Conservation (phyloP, 2,888 invertebrate species). For the Campoplex capitator region DNA sequence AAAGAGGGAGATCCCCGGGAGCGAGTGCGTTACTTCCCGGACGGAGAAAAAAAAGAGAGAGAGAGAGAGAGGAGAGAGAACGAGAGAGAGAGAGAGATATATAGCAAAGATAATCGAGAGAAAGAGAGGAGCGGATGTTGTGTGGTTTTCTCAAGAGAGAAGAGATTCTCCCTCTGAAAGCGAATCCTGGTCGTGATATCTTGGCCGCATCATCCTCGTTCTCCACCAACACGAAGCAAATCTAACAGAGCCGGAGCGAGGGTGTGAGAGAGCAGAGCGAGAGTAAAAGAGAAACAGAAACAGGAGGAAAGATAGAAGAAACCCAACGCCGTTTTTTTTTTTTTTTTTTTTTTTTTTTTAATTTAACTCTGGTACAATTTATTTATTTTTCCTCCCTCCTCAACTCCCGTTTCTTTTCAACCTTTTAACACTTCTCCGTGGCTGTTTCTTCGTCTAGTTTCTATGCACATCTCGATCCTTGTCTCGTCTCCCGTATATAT, state of each 20-base stretch:
- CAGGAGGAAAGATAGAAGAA: conserved; percentile 16
- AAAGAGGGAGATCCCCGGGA: conserved; percentile 44
- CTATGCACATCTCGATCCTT: conserved; percentile 46
- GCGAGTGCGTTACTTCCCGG: conserved; percentile 39
- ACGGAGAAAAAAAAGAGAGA: neutral
- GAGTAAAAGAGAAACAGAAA: conserved; percentile 25
- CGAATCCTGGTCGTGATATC: conserved; percentile 72
- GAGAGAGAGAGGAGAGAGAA: neutral
- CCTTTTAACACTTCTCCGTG: conserved; percentile 31
- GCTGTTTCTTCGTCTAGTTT: conserved; percentile 29
- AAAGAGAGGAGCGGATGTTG: conserved; percentile 32
- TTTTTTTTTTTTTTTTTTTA: conserved; percentile 23
- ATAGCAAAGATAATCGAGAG: conserved; percentile 3
- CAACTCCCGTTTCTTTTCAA: conserved; percentile 13
- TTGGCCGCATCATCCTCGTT: conserved; percentile 67
- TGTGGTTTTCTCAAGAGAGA: conserved; percentile 36
- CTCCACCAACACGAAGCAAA: conserved; percentile 38
- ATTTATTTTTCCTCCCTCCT: conserved; percentile 61
- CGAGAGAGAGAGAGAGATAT: conserved; percentile 7
- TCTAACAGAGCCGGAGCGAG: neutral
- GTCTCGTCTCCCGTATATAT: conserved; percentile 42
- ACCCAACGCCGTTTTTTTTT: conserved; percentile 9
- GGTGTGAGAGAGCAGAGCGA: no score
- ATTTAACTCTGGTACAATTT: conserved; percentile 60
- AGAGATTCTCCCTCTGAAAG: conserved; percentile 68